These are phyloP conservation scores for Echeneis naucrates DNA, from an alignment of 2,797 vertebrate genomes.

Conservation along the genomic window DNA sequence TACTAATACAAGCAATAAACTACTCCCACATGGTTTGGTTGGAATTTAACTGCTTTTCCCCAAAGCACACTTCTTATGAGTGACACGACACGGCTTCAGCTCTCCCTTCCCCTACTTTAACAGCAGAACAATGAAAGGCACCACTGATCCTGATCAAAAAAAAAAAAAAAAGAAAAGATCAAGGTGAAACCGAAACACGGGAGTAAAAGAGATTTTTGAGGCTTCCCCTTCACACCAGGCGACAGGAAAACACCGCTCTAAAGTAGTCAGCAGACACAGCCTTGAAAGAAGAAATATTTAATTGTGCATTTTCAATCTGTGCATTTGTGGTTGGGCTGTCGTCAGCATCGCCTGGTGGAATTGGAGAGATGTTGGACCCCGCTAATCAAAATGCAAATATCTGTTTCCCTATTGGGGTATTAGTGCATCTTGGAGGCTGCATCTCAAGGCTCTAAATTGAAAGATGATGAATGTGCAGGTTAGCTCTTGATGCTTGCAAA, in stretches of 20 bases:
- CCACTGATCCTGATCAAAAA: slow-evolving; percentile 28
- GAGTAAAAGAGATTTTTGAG: slow-evolving; percentile 20
- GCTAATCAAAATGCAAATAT: slow-evolving; percentile 84
- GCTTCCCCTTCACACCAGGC: slow-evolving; percentile 30
- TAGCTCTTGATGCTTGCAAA: slow-evolving; percentile 50
- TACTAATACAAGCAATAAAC: slow-evolving; percentile 75
- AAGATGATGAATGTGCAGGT: slow-evolving; percentile 79
- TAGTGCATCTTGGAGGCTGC: slow-evolving; percentile 72
- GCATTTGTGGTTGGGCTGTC: slow-evolving; percentile 42
- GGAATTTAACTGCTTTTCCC: slow-evolving; percentile 52
- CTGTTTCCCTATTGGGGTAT: slow-evolving; percentile 66
- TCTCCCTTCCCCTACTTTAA: slow-evolving; percentile 27
- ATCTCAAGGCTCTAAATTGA: slow-evolving; percentile 75
- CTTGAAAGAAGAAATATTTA: slow-evolving; percentile 66
- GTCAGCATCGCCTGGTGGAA: slow-evolving; percentile 47
- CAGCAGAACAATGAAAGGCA: slow-evolving; percentile 44
- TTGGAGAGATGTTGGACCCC: slow-evolving; percentile 49
- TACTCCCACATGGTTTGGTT: slow-evolving; percentile 65
- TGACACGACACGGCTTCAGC: slow-evolving; percentile 60
- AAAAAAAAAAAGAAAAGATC: not conserved
- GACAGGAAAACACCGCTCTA: slow-evolving; percentile 42
- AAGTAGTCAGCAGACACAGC: slow-evolving; percentile 63
- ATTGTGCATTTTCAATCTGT: slow-evolving; percentile 73
- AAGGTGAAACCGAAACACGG: slow-evolving; percentile 23
- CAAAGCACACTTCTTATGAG: slow-evolving; percentile 41